phyloP scores from a whole-genome alignment of 1,140 invertebrate species.

The Ridgeia piscesae region DNA sequence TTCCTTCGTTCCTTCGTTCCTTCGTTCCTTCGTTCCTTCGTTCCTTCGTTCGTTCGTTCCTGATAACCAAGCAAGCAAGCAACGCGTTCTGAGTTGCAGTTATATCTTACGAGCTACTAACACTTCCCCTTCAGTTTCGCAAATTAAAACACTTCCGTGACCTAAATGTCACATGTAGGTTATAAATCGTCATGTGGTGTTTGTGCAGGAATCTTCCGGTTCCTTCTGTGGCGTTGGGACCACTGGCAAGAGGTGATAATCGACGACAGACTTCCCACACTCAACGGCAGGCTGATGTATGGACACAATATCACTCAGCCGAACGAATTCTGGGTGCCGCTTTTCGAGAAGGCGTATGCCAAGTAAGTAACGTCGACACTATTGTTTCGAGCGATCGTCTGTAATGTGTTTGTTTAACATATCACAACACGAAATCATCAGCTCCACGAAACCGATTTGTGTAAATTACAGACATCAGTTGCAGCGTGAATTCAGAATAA shows the following conservation, averaged over 20 bases:
- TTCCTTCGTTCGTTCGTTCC: too few species aligned
- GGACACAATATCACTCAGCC: constrained; percentile 65
- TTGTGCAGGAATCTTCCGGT: constrained; percentile 61
- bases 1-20: too few species aligned
- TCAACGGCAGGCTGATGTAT: constrained; percentile 69
- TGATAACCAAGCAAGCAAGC: too few species aligned
- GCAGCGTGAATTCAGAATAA: background rate
- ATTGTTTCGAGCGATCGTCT: background rate
- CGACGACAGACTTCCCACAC: constrained; percentile 73
- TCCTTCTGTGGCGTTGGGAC: constrained; percentile 78
- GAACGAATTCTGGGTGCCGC: constrained; percentile 77
- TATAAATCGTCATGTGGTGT: background rate
- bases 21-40: too few species aligned
- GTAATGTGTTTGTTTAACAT: background rate
- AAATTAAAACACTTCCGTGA: background rate
- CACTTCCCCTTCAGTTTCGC: background rate
- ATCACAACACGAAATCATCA: background rate
- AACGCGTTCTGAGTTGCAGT: background rate
- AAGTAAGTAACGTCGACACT: constrained; percentile 64
- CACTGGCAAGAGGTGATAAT: constrained; percentile 76
- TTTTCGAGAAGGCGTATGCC: constrained; percentile 82
- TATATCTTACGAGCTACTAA: background rate
- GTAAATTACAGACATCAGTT: background rate
- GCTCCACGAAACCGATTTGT: background rate
- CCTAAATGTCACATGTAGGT: background rate